Evolutionary conservation across 2,888 invertebrate species (phyloP), one percentile per base, ranked within the genome.

Genomic region (Acleris laterana): DNA sequence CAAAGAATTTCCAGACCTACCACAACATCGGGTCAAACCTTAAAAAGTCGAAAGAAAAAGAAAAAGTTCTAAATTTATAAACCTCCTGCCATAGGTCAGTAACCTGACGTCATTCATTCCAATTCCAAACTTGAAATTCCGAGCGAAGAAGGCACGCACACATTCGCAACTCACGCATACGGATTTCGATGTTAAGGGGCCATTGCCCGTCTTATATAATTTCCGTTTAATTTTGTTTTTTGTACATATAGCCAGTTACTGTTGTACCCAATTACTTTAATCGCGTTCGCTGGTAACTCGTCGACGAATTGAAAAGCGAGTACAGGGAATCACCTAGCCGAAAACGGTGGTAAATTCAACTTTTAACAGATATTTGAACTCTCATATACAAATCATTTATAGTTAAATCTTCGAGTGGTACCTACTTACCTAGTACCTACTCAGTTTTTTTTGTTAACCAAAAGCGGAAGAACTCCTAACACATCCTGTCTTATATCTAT

Each of bases 101-200:
- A 87, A 91, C 90, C 90, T 86, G 84, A 85, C 89, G 89, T 88
- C 90, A 89, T 90, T 91, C 89, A 90, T 90, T 90, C 87, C 87
- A 89, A 89, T 89, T 90, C 87, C 85, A 88, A 91, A 90, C 86
- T 91, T 91, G 88, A 86, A 90, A 90, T 88, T 87, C 88, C 84
- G 84, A 82, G 83, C 86, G 88, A 89, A 90, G 90, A 87, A 89
- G 83, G 75, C 81, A 85, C 89, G 82, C 88, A 88, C 88, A 88
- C 88, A 75, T 49, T 57, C 74, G 68, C 72, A 58, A 62, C 64
- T 68, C 71, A 85, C 87, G 85, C 87, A 85, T 85, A 88, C 87
- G 68, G 77, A 84, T 86, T 87, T 81, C 84, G 83, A 80, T 76
- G 81, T 81, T 80, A 80, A 62, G 66, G 57, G 57, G 32, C 56